Evolutionary conservation across 1,140 invertebrate species (phyloP).

Genomic region (Brachionus plicatilis): DNA sequence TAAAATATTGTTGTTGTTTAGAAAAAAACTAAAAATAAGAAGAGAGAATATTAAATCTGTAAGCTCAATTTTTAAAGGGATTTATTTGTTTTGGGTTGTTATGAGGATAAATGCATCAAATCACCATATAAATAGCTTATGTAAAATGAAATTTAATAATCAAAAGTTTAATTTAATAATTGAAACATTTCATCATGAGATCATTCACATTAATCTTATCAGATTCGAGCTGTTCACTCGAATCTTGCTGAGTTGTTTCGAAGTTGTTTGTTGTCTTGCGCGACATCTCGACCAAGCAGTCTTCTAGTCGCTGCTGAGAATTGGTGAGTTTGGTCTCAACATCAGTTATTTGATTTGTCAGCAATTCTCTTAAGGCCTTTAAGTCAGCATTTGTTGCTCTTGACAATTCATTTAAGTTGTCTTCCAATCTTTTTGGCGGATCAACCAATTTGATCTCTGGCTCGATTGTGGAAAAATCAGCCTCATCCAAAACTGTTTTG

Average conservation of each 20-base stretch:
- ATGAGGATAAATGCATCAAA: no score
- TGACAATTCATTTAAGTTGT: slow-evolving; percentile 13
- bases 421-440: slow-evolving; percentile 25
- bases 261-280: slow-evolving; percentile 34
- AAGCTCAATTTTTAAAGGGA: no score
- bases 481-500: slow-evolving; percentile 32
- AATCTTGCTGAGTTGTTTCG: slow-evolving; percentile 24
- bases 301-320: slow-evolving; percentile 36
- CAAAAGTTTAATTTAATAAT: no score
- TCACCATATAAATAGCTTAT: no score
- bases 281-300: slow-evolving; percentile 35
- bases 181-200: neutral
- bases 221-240: neutral
- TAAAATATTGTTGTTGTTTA: no score
- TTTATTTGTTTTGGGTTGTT: no score
- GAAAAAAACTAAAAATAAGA: no score
- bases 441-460: slow-evolving; percentile 17
- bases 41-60: no score
- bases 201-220: neutral
- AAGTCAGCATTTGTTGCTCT: slow-evolving; percentile 23
- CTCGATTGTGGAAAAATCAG: slow-evolving; percentile 22
- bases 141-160: no score
- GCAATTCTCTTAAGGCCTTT: neutral
- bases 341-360: slow-evolving; percentile 25
- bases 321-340: slow-evolving; percentile 23